Conservation (phyloP, 2,113 vertebrate genomes). For the Anser cygnoides region DNA sequence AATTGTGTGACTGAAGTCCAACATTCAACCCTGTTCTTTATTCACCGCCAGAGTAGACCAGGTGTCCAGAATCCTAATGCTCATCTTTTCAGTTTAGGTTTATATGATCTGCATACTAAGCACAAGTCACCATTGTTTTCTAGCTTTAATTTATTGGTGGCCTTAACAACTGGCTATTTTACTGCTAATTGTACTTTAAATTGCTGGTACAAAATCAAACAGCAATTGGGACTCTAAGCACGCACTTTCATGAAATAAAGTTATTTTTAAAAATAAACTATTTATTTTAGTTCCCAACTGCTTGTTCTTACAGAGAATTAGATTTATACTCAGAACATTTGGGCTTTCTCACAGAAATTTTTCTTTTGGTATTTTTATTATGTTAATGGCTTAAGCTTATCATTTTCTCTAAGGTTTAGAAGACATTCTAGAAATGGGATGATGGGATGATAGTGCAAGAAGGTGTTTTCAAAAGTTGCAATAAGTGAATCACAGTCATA, state of each 20-base stretch:
- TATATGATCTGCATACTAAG: slow-evolving; percentile 80
- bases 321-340: background rate
- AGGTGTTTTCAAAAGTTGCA: background rate
- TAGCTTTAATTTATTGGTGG: slow-evolving; percentile 73
- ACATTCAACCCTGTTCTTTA: slow-evolving; percentile 72
- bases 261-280: slow-evolving; percentile 13
- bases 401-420: background rate
- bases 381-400: background rate
- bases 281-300: background rate
- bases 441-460: background rate
- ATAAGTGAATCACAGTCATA: accelerated
- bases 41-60: slow-evolving; percentile 52
- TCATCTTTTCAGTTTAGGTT: slow-evolving; percentile 57
- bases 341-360: background rate
- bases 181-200: slow-evolving; percentile 67
- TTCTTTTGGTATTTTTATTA: background rate
- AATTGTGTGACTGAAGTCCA: slow-evolving; percentile 73
- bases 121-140: slow-evolving; percentile 74
- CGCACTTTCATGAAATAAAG: background rate
- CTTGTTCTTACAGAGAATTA: slow-evolving; percentile 1
- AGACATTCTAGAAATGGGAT: background rate
- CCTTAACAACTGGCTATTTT: slow-evolving; percentile 73
- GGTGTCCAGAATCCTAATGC: slow-evolving; percentile 85
- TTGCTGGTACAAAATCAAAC: slow-evolving; percentile 66
- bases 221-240: slow-evolving; percentile 40